phyloP scores from a whole-genome alignment of 2,888 invertebrate genomes.

The Scrobipalpa costella region DNA sequence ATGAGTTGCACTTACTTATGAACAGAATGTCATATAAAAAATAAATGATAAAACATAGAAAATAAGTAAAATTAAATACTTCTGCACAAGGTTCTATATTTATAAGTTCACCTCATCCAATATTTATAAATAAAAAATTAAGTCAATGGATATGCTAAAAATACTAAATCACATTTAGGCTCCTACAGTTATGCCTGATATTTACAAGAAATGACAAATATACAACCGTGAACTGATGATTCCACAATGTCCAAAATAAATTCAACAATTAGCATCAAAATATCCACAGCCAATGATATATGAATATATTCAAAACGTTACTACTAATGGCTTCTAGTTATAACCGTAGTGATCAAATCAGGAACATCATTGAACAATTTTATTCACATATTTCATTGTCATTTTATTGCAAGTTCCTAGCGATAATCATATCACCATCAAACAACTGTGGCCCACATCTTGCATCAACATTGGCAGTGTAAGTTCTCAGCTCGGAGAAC shows the following conservation, averaged over 20 bases:
- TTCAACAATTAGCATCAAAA: constrained; percentile 18
- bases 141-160: constrained; percentile 58
- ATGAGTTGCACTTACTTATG: constrained; percentile 56
- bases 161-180: constrained; percentile 59
- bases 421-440: neutral
- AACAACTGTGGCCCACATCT: neutral
- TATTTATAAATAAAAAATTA: constrained; percentile 37
- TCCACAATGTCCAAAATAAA: constrained; percentile 2
- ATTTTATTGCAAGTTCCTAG: constrained; percentile 10
- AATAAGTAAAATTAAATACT: constrained; percentile 6
- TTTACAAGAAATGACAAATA: constrained; percentile 26
- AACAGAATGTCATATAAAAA: constrained; percentile 32
- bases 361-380: neutral
- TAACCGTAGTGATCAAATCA: neutral
- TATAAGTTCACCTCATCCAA: constrained; percentile 58
- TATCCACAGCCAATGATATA: constrained; percentile 43
- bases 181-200: constrained; percentile 33
- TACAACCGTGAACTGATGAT: constrained; percentile 22
- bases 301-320: constrained; percentile 27
- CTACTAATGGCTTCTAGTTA: neutral
- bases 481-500: neutral
- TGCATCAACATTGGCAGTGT: constrained; percentile 12
- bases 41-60: constrained; percentile 22
- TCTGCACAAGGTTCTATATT: constrained; percentile 20
- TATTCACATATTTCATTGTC: neutral